Evolutionary conservation across 2,888 invertebrate genomes (phyloP), one percentile per base, ranked within the genome.

Genomic region (Ormia ochracea): DNA sequence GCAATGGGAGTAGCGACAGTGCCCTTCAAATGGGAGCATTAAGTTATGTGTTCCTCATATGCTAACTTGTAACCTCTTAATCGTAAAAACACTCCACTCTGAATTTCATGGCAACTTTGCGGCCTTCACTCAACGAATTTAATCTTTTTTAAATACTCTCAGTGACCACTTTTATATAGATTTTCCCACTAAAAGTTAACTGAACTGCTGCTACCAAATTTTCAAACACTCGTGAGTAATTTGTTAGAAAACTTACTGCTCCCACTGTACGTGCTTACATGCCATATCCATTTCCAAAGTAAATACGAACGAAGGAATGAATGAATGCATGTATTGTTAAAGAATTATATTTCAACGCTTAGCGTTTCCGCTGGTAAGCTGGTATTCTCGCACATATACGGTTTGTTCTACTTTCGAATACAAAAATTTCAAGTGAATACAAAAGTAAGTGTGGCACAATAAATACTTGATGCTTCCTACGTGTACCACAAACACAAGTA

Each of bases 361-460:
- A 36, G 38, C 38, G 28, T 38, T 66, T 50, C 17, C 33, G 36
- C 31, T 31, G 10, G 7, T 45, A 19, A 10, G 26, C n/a, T 36
- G n/a, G n/a, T 56, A 33, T 23, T 5, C 3, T n/a, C 10, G n/a
- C 6, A 19, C 10, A 28, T 41, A 17, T 26, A 17, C 12, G 23
- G 9, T 28, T 3, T 21, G 56, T 14, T 7, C 17, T 4, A 14
- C 14, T 17, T 14, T 36, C 48, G 33, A n/a, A 48, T 36, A 33
- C 14, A 36, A 31, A 36, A 19, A 65, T 58, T 66, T 65, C 17
- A 33, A 73, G 54, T 43, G 19, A 52, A 58, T 50, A 50, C 43
- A 74, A 79, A n/a, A n/a, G n/a, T n/a, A n/a, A n/a, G n/a, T n/a
- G 74, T 79, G 79, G 75, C 65, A 70, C 61, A 70, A 75, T 75